Percentiles rank a stretch among this genome's conserved stretches.
phyloP scores from a whole-genome alignment of 2,797 vertebrate species.

The Setipinna tenuifilis region DNA sequence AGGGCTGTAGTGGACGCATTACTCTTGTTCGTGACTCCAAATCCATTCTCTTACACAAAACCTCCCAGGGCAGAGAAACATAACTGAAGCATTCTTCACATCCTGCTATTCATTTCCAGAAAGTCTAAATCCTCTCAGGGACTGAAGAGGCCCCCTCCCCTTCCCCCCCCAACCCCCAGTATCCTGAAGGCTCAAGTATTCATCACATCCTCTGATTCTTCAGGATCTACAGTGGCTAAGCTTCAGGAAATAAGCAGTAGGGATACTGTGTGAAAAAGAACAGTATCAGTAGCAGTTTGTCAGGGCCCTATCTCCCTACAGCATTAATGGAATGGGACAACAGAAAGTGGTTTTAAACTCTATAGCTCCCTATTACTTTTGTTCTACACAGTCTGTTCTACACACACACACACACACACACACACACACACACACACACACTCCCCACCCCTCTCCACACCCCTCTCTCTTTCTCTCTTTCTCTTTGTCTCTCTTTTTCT shows the following conservation, averaged over 20 bases:
- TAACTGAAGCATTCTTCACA: conserved; percentile 8
- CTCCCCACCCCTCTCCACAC: no score
- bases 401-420: not conserved
- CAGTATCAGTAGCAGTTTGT: not conserved
- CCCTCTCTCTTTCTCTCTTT: no score
- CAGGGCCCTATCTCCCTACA: not conserved
- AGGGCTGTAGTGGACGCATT: not conserved
- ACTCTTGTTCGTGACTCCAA: not conserved
- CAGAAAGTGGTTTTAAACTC: not conserved
- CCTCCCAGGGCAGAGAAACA: conserved; percentile 1
- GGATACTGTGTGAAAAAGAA: not conserved
- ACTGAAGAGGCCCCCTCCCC: not conserved
- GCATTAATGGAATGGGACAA: not conserved
- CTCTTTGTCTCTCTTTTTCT: no score
- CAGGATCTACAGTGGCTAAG: not conserved
- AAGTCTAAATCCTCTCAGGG: conserved; percentile 10
- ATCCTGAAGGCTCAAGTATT: conserved; percentile 19
- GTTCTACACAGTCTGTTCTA: no score
- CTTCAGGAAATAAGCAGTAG: not conserved
- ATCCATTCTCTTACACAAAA: not conserved
- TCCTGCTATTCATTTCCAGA: conserved; percentile 33
- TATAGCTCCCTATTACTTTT: not conserved
- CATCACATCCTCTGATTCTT: conserved; percentile 37
- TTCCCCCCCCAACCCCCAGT: not conserved
- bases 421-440: conserved; percentile 15